Evolutionary conservation across 2,797 vertebrate genomes (phyloP), one percentile per base, ranked within the genome.

Genomic region (Lagocephalus sceleratus): DNA sequence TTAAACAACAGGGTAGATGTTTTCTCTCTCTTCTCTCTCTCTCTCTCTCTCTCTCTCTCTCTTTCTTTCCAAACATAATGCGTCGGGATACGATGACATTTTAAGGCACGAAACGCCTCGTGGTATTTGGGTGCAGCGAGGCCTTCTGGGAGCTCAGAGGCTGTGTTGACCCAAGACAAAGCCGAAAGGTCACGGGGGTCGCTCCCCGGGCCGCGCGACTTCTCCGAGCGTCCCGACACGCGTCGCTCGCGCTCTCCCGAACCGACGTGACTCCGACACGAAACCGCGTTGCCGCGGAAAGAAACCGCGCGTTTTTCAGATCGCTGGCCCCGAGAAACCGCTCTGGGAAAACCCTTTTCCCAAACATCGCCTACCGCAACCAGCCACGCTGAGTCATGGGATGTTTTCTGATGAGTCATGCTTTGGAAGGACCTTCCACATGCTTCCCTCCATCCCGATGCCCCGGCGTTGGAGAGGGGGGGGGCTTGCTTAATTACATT

Each of bases 291-390:
- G n/a, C n/a, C n/a, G n/a, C n/a, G 20, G 59, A 79, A 85, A 29
- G 65, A 79, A 83, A 75, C 81, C 83, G 79, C 58, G 54, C 83
- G 79, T 64, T 76, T 76, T 56, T 20, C 63, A 22, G 51, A 67
- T 60, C 63, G 41, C 32, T 40, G 15, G 9, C 57, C 22, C 21
- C 1, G 2, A 61, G 59, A 72, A 70, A 35, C 44, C n/a, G 7
- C 72, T 57, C 62, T 76, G 75, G 71, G 80, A 82, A 83, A 73
- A 52, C 66, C 53, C 44, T 56, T 9, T 10, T 15, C 20, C 65
- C 49, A 41, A 52, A 64, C 59, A 60, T 57, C 3, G 23, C 61
- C 32, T 8, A 21, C 50, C 3, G 47, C 71, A 63, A 53, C 39
- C 47, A 39, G 42, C 54, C 68, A 51, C 52, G 22, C 58, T 16